phyloP scores from a whole-genome alignment of 2,113 vertebrate species.

The Paracyprichromis sp. region DNA sequence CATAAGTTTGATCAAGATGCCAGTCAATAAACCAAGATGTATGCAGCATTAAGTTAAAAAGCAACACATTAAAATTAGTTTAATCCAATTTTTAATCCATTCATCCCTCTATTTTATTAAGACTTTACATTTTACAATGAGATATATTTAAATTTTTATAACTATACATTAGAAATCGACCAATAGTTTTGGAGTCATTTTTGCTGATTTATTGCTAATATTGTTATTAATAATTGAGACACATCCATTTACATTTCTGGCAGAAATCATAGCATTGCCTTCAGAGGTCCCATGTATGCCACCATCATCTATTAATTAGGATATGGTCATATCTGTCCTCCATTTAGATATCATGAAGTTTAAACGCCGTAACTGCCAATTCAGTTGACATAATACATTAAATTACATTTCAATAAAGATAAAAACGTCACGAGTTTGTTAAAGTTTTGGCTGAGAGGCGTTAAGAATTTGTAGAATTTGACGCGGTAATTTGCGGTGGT shows the following conservation, averaged over 20 bases:
- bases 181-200: not conserved
- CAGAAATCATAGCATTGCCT: not conserved
- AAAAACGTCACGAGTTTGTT: not conserved
- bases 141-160: not conserved
- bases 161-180: not conserved
- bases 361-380: not conserved
- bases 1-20: not conserved
- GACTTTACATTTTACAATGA: not conserved
- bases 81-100: not conserved
- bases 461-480: not conserved
- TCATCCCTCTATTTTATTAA: not conserved
- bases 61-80: not conserved
- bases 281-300: not conserved
- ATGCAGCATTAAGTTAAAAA: not conserved
- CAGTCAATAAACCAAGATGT: not conserved
- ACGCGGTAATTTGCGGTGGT: not conserved
- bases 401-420: not conserved
- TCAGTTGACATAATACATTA: not conserved
- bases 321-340: no score
- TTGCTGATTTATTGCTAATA: not conserved
- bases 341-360: not conserved
- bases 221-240: not conserved
- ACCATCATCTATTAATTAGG: not conserved
- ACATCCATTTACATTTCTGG: not conserved
- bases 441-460: not conserved